phyloP scores from a whole-genome alignment of 2,797 vertebrate genomes.

The Danio tinwini region DNA sequence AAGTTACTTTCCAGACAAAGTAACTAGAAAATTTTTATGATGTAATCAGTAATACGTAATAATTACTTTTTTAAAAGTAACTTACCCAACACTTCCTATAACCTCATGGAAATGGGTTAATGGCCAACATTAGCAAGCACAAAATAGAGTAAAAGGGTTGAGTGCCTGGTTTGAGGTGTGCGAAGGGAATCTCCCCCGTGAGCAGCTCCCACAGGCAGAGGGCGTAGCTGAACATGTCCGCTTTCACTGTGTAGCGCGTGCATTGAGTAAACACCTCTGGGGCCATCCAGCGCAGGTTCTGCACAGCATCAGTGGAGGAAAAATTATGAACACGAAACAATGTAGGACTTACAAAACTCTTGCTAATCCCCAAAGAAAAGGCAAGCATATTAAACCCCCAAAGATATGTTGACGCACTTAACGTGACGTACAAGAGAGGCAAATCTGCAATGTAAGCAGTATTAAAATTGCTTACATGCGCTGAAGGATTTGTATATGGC shows the following conservation, averaged over 20 bases:
- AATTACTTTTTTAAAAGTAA: too few relatives aligned
- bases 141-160: neutral
- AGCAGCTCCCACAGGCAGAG: constrained; percentile 96
- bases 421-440: neutral
- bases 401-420: neutral
- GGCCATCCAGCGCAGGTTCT: constrained; percentile 98
- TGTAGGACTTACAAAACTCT: neutral
- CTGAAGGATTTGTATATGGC: neutral
- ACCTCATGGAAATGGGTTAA: too few relatives aligned
- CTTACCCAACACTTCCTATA: too few relatives aligned
- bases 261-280: constrained; percentile 95
- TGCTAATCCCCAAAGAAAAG: constrained; percentile 15
- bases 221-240: constrained; percentile 95
- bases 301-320: constrained; percentile 23
- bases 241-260: constrained; percentile 93
- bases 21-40: too few relatives aligned
- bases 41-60: too few relatives aligned
- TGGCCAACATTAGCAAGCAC: too few relatives aligned
- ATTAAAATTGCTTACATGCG: neutral
- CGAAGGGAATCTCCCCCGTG: constrained; percentile 94
- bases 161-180: constrained; percentile 94
- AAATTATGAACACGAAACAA: neutral
- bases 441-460: neutral
- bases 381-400: neutral
- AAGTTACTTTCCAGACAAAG: too few relatives aligned